Conservation (phyloP, 2,113 vertebrate species). For the Ciconia maguari region DNA sequence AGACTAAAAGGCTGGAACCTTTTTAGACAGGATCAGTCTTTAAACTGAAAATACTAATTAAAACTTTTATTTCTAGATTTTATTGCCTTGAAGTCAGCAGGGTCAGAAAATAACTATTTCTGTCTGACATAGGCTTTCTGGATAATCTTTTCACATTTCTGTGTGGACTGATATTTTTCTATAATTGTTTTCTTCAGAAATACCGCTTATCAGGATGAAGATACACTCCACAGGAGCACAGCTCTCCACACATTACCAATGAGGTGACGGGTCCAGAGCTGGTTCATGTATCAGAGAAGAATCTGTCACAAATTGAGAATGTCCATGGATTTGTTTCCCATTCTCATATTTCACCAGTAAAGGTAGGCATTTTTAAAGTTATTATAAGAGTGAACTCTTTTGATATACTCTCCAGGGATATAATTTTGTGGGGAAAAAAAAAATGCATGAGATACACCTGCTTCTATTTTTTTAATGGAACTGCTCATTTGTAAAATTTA, state of each 20-base stretch:
- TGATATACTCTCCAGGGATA: neutral
- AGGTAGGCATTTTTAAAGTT: constrained; percentile 77
- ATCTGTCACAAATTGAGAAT: constrained; percentile 92
- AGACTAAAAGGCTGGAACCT: neutral
- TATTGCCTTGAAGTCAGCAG: neutral
- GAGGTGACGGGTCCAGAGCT: constrained; percentile 86
- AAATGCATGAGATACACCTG: fast-evolving
- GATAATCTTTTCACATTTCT: neutral
- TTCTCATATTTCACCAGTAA: constrained; percentile 95
- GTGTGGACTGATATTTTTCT: neutral
- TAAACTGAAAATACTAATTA: neutral
- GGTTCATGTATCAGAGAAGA: constrained; percentile 95
- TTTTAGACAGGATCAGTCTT: neutral
- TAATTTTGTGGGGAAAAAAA: neutral
- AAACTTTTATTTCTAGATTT: neutral
- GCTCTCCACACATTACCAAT: constrained; percentile 84
- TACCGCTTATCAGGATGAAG: constrained; percentile 94
- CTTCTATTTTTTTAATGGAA: neutral
- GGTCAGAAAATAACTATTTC: neutral
- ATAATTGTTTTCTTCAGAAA: constrained; percentile 75
- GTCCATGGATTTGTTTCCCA: constrained; percentile 94
- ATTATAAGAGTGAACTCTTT: neutral
- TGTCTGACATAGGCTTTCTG: neutral
- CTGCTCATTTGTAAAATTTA: neutral
- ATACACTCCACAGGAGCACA: constrained; percentile 85